These are phyloP conservation scores for Dimorphilus gyrociliatus DNA, from an alignment of 2,888 invertebrate species.

Conservation along the genomic window DNA sequence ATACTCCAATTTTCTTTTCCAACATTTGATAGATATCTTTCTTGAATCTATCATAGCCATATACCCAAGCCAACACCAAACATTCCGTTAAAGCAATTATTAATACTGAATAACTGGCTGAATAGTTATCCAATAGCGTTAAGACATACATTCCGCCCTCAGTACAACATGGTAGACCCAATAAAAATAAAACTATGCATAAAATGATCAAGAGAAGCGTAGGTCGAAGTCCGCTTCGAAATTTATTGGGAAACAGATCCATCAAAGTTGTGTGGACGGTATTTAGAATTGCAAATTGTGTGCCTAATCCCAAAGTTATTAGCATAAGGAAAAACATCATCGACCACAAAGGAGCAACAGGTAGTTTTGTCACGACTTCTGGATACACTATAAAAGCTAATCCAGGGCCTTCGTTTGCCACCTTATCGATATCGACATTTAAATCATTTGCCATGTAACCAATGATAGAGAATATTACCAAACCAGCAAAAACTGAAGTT, in stretches of 20 bases:
- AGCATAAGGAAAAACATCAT: slow-evolving; percentile 28
- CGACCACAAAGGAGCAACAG: slow-evolving; percentile 26
- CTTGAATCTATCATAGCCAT: slow-evolving; percentile 40
- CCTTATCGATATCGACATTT: slow-evolving; percentile 51
- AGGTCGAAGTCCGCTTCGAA: slow-evolving; percentile 26
- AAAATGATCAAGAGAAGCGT: slow-evolving; percentile 29
- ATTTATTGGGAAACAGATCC: slow-evolving; percentile 39
- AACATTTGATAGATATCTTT: slow-evolving; percentile 44
- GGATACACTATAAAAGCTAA: slow-evolving; percentile 29
- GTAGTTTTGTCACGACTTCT: slow-evolving; percentile 25
- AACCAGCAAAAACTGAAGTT: slow-evolving; percentile 56
- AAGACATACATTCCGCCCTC: slow-evolving; percentile 41
- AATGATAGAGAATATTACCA: slow-evolving; percentile 31
- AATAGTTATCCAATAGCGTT: slow-evolving; percentile 41
- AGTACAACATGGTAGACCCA: slow-evolving; percentile 31
- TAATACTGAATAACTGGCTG: slow-evolving; percentile 41
- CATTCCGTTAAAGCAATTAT: slow-evolving; percentile 45
- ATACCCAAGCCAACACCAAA: slow-evolving; percentile 41
- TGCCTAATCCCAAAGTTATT: slow-evolving; percentile 26
- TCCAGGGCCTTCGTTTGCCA: slow-evolving; percentile 39
- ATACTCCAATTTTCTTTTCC: slow-evolving; percentile 46
- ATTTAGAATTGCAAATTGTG: slow-evolving; percentile 42
- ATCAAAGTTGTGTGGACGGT: slow-evolving; percentile 43
- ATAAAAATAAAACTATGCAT: slow-evolving; percentile 27
- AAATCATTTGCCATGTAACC: slow-evolving; percentile 60